Percentiles rank a stretch among this genome's conserved stretches.
phyloP scores from a whole-genome alignment of 1,140 invertebrate genomes.

The Diplogasteroides magnus region DNA sequence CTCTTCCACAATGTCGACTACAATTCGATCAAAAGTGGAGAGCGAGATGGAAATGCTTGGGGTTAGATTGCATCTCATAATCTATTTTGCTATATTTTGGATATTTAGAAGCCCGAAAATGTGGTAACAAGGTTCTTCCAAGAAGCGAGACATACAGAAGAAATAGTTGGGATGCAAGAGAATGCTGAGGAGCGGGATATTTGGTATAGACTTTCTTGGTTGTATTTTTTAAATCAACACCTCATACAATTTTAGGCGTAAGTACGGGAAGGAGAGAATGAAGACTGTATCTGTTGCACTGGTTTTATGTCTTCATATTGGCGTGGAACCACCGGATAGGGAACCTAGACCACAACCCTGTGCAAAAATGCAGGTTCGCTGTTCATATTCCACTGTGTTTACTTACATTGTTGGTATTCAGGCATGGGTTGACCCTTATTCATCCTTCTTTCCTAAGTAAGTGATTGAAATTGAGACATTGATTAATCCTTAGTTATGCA shows the following conservation, averaged over 20 bases:
- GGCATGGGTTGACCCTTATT: neutral
- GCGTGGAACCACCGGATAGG: constrained; percentile 95
- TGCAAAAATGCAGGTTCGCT: constrained; percentile 73
- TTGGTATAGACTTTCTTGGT: constrained; percentile 4
- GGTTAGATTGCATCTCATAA: no score
- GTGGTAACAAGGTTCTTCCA: constrained; percentile 20
- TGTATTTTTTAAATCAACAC: neutral
- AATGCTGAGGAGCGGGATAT: constrained; percentile 18
- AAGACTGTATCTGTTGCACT: constrained; percentile 98
- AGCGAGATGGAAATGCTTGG: no score
- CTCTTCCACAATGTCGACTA: no score
- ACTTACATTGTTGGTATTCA: no score
- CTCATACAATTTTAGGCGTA: constrained; percentile 6
- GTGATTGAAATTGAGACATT: no score
- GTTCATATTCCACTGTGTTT: no score
- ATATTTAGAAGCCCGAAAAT: constrained; percentile 24
- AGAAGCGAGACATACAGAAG: constrained; percentile 25
- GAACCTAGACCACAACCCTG: constrained; percentile 87
- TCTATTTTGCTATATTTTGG: no score
- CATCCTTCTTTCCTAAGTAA: no score
- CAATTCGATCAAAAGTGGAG: no score
- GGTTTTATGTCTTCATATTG: constrained; percentile 94
- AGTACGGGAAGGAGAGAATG: constrained; percentile 62
- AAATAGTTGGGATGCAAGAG: constrained; percentile 13
- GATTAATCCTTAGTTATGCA: constrained; percentile 76